Percentiles rank a stretch among this genome's conserved stretches.
Evolutionary conservation across 2,888 invertebrate species (phyloP).

Genomic region (Temnothorax rugatulus): DNA sequence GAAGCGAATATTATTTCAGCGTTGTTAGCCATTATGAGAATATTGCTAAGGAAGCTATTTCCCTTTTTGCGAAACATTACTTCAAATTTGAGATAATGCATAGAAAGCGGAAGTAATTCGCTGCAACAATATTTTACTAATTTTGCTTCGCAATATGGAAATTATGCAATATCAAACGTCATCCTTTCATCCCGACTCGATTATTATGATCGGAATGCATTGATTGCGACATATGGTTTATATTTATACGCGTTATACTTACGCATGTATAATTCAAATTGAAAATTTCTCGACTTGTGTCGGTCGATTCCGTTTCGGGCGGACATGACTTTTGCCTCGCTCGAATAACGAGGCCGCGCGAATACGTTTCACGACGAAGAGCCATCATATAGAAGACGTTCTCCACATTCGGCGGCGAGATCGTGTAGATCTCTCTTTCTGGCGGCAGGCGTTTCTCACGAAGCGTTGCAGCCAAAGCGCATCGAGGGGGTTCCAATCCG

Average conservation of each 20-base stretch:
- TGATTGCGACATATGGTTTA: background rate
- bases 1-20: conserved; percentile 38
- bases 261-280: conserved; percentile 8
- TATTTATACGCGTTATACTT: background rate
- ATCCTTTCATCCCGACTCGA: background rate
- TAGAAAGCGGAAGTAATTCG: background rate
- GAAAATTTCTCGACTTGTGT: background rate
- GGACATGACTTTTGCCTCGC: background rate
- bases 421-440: conserved; percentile 13
- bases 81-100: conserved; percentile 35
- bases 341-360: conserved; percentile 18
- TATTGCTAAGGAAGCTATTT: conserved; percentile 12
- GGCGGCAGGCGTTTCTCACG: conserved; percentile 31
- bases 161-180: conserved; percentile 7
- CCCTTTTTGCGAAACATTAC: conserved; percentile 34
- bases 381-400: background rate
- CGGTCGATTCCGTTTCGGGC: background rate
- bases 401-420: conserved; percentile 16
- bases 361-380: conserved; percentile 21
- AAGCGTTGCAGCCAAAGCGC: conserved; percentile 17
- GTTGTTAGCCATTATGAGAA: conserved; percentile 44
- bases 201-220: background rate
- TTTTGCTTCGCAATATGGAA: conserved; percentile 5
- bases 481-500: conserved; percentile 39
- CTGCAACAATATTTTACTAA: conserved; percentile 16